phyloP scores from a whole-genome alignment of 2,113 vertebrate species.

The Scalopus aquaticus region DNA sequence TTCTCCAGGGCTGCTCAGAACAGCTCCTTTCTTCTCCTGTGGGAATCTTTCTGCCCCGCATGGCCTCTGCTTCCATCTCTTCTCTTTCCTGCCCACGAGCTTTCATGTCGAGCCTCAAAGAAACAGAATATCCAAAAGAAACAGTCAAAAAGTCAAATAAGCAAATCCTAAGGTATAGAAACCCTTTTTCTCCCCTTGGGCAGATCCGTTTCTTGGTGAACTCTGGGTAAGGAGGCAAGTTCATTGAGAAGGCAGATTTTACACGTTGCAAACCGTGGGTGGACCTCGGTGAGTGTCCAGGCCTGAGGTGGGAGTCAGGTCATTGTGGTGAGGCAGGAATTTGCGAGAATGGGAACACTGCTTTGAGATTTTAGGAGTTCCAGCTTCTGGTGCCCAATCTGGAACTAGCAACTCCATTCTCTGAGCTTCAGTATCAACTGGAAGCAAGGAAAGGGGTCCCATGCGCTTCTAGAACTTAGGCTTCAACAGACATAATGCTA shows the following conservation, averaged over 20 bases:
- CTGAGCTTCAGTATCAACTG: neutral
- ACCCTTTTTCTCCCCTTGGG: neutral
- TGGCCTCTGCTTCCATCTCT: neutral
- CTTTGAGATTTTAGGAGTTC: neutral
- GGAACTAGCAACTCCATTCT: neutral
- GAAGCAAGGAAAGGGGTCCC: neutral
- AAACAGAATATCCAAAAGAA: neutral
- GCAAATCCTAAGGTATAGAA: neutral
- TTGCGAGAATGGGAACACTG: neutral
- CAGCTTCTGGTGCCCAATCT: neutral
- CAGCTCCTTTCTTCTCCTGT: neutral
- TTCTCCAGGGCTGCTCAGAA: neutral
- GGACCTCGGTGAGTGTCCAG: neutral
- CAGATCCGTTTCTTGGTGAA: neutral
- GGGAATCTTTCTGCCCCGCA: neutral
- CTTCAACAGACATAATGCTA: neutral
- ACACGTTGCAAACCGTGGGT: neutral
- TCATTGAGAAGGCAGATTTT: neutral
- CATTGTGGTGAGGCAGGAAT: fast-evolving
- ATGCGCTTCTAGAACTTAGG: neutral
- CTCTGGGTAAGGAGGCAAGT: neutral
- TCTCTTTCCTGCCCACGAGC: constrained; percentile 4
- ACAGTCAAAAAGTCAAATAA: neutral
- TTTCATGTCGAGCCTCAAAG: neutral
- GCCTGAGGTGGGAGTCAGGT: neutral